Evolutionary conservation across 2,113 vertebrate genomes (phyloP), one percentile per base, ranked within the genome.

Genomic region (Scomber colias): DNA sequence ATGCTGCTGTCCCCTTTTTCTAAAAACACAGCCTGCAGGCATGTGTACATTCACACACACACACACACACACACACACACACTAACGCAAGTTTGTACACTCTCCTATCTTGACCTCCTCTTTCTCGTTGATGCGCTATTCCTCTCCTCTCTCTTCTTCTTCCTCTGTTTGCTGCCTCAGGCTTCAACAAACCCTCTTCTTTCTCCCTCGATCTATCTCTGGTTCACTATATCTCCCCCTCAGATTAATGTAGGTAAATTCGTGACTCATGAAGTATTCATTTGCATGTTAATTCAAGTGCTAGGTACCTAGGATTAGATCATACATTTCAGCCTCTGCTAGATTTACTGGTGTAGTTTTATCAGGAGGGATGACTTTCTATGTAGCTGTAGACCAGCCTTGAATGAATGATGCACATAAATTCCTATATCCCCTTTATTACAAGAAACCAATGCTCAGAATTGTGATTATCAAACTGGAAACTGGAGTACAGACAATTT

Each of bases 21-120:
- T 81, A 84, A 90, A 91, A 93, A 90, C 79, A 92, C 81, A 91
- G 81, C 90, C 81, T 64, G 55, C 54, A 79, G 92, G 78, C 82
- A 86, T 75, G 64, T 63, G 70, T 75, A 85, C 55, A 75, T 65
- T 66, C 64, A 79, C 66, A 75, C 3, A 11, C 6, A 16, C 64
- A 65, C 31, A 70, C 27, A 49, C 75, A 19, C 69, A 35, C 55
- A 50, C 53, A 50, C 17, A 72, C 11, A 55, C 50, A 46, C 35
- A 63, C 54, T 35, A 16, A 46, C 35, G 56, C 54, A 45, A 16
- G 57, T 16, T 57, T 30, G 24, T 40, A 73, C 69, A 64, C 76
- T 60, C 75, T 75, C 48, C 21, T 61, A 57, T 89, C 67, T 82
- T 90, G 88, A 90, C 84, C 90, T 74, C 73, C 61, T 81, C 75